Conservation (phyloP, 2,113 vertebrate species). For the Herpailurus yagouaroundi region DNA sequence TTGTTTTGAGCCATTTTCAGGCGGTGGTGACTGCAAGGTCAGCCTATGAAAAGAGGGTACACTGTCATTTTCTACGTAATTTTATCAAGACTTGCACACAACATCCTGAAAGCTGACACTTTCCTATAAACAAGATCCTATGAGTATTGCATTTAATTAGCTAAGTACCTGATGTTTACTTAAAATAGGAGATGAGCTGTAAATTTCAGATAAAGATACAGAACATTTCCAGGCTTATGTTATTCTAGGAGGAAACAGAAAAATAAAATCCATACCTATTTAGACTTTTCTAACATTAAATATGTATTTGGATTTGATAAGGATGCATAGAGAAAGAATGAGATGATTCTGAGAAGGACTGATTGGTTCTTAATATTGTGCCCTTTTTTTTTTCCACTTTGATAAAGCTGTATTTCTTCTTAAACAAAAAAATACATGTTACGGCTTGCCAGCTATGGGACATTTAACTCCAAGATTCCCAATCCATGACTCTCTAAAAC, state of each 20-base stretch:
- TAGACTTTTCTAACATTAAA: slow-evolving; percentile 60
- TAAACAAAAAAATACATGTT: slow-evolving; percentile 1
- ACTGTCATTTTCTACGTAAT: slow-evolving; percentile 57
- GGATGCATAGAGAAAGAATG: neutral
- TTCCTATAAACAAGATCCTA: slow-evolving; percentile 74
- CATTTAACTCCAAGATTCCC: neutral
- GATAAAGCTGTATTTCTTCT: neutral
- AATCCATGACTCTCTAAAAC: neutral
- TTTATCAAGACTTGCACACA: slow-evolving; percentile 68
- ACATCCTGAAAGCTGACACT: slow-evolving; percentile 69
- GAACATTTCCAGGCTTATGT: slow-evolving; percentile 18
- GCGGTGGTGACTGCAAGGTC: slow-evolving; percentile 79
- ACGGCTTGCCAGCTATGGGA: neutral
- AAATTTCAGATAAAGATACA: slow-evolving; percentile 21
- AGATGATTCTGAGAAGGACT: neutral
- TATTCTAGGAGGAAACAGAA: slow-evolving; percentile 63
- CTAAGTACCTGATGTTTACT: slow-evolving; percentile 75
- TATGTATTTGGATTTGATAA: slow-evolving; percentile 38
- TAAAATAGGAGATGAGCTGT: slow-evolving; percentile 37
- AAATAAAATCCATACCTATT: slow-evolving; percentile 59
- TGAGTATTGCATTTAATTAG: slow-evolving; percentile 73
- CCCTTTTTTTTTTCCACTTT: neutral
- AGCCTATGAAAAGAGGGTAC: slow-evolving; percentile 67
- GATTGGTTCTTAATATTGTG: neutral
- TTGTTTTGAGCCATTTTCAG: slow-evolving; percentile 76